phyloP scores from a whole-genome alignment of 2,888 invertebrate genomes.

The Phaedon cochleariae region DNA sequence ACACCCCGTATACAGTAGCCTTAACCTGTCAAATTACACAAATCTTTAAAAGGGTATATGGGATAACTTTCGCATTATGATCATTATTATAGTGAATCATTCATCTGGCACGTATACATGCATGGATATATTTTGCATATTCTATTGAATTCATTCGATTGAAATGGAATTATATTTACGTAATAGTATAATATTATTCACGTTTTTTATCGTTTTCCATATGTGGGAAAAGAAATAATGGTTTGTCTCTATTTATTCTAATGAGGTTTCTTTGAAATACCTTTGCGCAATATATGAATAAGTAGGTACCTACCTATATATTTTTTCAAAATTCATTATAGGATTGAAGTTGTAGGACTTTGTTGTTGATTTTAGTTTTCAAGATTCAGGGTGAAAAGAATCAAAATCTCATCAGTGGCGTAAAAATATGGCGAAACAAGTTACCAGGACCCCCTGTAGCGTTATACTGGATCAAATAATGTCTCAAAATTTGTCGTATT shows the following conservation, averaged over 20 bases:
- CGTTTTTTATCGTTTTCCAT: not conserved
- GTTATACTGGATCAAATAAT: too few relatives aligned
- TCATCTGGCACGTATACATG: slow-evolving; percentile 19
- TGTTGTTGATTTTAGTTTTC: too few relatives aligned
- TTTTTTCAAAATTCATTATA: too few relatives aligned
- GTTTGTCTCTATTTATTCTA: not conserved
- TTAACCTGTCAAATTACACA: slow-evolving; percentile 31
- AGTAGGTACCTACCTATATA: too few relatives aligned
- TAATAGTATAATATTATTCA: not conserved
- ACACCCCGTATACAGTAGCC: too few relatives aligned
- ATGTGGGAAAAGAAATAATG: not conserved
- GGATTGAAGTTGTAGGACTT: too few relatives aligned
- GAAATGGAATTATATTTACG: slow-evolving; percentile 5
- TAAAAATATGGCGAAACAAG: too few relatives aligned
- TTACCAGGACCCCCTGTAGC: too few relatives aligned
- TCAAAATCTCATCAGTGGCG: too few relatives aligned
- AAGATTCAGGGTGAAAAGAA: too few relatives aligned
- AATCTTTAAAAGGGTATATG: slow-evolving; percentile 24
- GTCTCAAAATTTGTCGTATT: too few relatives aligned
- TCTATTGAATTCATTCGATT: not conserved
- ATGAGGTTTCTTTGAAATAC: not conserved
- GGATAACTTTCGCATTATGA: slow-evolving; percentile 8
- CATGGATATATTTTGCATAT: slow-evolving; percentile 10
- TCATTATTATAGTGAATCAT: slow-evolving; percentile 15
- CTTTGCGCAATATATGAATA: too few relatives aligned